Evolutionary conservation across 2,113 vertebrate species (phyloP).

Genomic region (Eleginops maclovinus): DNA sequence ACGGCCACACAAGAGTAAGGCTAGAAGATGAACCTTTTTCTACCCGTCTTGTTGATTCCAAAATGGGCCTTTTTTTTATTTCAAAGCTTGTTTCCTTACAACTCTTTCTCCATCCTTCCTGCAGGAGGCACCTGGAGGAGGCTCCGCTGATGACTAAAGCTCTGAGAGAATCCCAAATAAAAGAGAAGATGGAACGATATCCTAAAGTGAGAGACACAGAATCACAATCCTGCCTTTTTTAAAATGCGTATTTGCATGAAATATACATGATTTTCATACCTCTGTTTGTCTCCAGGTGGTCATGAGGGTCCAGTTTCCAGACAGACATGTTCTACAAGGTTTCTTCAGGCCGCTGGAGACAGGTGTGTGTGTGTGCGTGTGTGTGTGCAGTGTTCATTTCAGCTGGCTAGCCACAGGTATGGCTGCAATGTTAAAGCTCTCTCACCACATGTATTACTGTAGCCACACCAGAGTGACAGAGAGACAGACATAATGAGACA

Average conservation of each 20-base stretch:
- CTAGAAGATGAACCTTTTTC: neutral
- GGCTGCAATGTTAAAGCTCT: constrained; percentile 71
- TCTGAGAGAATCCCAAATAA: constrained; percentile 87
- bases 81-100: neutral
- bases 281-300: constrained; percentile 85
- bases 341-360: constrained; percentile 93
- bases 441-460: constrained; percentile 64
- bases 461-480: constrained; percentile 69
- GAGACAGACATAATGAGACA: constrained; percentile 63
- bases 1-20: constrained; percentile 48
- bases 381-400: constrained; percentile 51
- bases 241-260: neutral
- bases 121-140: constrained; percentile 91
- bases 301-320: constrained; percentile 93
- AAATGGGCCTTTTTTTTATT: constrained; percentile 8
- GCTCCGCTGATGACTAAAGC: constrained; percentile 90
- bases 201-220: constrained; percentile 86
- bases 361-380: constrained; percentile 78
- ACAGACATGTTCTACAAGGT: constrained; percentile 92
- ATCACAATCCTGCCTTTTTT: neutral
- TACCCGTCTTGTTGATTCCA: constrained; percentile 3
- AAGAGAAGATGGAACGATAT: constrained; percentile 91
- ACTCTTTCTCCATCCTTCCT: neutral
- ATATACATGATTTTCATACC: neutral
- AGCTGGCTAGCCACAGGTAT: constrained; percentile 77